These are phyloP conservation scores for Oreotragus oreotragus DNA, from an alignment of 2,113 vertebrate species.

Conservation along the genomic window DNA sequence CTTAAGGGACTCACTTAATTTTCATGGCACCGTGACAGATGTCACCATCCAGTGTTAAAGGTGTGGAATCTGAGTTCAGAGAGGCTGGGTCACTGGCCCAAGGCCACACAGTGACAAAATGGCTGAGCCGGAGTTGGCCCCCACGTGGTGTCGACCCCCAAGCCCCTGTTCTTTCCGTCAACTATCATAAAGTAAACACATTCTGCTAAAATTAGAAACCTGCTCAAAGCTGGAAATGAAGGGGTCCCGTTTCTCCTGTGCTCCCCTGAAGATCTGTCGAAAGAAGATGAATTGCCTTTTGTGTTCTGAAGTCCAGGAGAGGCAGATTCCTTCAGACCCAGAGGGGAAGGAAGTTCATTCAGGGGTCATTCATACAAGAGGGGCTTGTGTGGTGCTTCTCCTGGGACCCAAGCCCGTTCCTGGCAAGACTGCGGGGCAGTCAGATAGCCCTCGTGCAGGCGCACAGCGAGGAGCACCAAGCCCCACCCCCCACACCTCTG, in stretches of 20 bases:
- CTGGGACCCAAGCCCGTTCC: neutral
- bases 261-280: neutral
- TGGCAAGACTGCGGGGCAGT: neutral
- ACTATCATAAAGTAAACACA: neutral
- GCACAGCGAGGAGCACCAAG: rapidly evolving
- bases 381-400: neutral
- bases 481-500: too few relatives aligned
- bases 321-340: rapidly evolving
- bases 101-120: neutral
- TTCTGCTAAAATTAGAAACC: neutral
- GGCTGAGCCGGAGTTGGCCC: neutral
- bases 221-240: neutral
- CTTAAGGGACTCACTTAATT: neutral
- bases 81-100: neutral
- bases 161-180: neutral
- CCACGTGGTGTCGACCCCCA: neutral
- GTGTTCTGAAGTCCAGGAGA: neutral
- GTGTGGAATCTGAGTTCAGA: neutral
- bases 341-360: neutral
- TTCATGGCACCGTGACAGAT: neutral
- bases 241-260: neutral
- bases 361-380: neutral
- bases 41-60: neutral
- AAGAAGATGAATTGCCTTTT: neutral
- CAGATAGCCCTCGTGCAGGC: rapidly evolving